Evolutionary conservation across 2,797 vertebrate species (phyloP).

Genomic region (Threskiornis aethiopicus): DNA sequence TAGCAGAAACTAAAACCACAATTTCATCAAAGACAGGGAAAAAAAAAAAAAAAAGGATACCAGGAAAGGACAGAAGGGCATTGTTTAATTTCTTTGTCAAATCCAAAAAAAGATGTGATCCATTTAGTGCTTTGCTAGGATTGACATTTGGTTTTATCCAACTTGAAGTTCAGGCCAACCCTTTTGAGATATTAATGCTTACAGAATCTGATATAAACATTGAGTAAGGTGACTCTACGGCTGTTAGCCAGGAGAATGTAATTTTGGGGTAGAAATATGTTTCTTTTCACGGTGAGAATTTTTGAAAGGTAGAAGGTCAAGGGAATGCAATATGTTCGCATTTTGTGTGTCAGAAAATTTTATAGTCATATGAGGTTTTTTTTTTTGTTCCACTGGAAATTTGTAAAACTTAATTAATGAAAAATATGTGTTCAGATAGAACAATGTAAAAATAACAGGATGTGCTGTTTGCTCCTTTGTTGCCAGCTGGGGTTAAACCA

Average conservation of each 20-base stretch:
- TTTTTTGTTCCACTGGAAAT: neutral
- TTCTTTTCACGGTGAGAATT: neutral
- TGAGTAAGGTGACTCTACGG: neutral
- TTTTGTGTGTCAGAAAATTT: neutral
- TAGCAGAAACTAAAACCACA: neutral
- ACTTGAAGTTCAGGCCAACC: neutral
- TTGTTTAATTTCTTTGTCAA: neutral
- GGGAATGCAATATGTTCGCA: neutral
- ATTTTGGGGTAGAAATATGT: neutral
- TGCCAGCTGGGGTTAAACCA: no score
- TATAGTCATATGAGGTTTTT: neutral
- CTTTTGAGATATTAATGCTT: neutral
- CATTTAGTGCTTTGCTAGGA: neutral
- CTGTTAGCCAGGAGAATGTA: neutral
- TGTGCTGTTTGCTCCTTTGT: no score
- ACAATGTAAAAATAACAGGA: neutral
- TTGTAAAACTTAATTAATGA: neutral
- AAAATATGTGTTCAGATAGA: neutral
- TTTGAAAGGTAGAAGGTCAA: neutral
- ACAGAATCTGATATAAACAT: neutral
- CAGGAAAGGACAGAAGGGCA: neutral
- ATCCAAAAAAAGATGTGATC: neutral
- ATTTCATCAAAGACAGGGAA: neutral
- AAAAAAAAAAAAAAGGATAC: neutral
- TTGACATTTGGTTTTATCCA: neutral